Evolutionary conservation across 2,113 vertebrate species (phyloP).

Genomic region (Lasiurus borealis): DNA sequence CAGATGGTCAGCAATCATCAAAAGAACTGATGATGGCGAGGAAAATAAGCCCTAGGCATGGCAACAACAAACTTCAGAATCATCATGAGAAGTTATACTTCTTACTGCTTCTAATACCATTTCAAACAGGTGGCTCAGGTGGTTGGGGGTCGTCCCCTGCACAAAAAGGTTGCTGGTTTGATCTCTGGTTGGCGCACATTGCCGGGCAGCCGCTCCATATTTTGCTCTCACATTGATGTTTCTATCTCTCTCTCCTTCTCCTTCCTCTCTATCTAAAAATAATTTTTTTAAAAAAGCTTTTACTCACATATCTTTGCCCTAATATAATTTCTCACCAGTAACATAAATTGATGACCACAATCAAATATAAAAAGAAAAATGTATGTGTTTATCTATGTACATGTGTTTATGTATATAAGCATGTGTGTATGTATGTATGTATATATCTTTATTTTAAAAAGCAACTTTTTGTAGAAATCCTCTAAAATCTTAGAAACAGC

Average conservation of each 20-base stretch:
- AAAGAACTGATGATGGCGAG: neutral
- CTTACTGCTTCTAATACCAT: neutral
- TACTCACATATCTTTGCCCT: neutral
- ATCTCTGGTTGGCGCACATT: no score
- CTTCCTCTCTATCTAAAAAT: no score
- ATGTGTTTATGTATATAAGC: neutral
- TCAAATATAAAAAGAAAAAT: constrained; percentile 12
- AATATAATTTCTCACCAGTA: neutral
- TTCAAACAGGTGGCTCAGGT: neutral
- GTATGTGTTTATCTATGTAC: neutral
- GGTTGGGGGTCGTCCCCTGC: no score
- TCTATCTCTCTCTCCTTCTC: no score
- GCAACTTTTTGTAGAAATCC: neutral
- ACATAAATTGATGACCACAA: neutral
- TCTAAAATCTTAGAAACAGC: neutral
- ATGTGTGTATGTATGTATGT: neutral
- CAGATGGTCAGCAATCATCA: neutral
- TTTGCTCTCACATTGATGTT: no score
- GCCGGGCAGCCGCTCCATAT: no score
- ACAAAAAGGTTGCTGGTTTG: no score
- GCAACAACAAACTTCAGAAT: neutral
- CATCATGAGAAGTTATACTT: neutral
- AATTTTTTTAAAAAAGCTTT: neutral
- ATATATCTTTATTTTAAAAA: neutral
- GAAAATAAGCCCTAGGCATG: neutral